Conservation (phyloP, 2,888 invertebrate genomes). For the Callinectes sapidus region DNA sequence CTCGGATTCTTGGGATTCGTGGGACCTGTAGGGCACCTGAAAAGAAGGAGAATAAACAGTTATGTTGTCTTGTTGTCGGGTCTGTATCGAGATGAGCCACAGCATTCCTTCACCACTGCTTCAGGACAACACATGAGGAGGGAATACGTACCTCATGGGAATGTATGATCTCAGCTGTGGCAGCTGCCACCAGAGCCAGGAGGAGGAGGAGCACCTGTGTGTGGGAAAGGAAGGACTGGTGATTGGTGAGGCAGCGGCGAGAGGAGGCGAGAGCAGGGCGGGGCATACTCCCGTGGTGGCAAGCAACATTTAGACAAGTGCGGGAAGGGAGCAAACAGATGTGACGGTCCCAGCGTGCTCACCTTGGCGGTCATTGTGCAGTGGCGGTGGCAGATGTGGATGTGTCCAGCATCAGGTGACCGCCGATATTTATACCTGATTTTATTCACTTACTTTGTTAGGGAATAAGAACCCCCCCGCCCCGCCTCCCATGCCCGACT, state of each 20-base stretch:
- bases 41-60: neutral
- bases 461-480: neutral
- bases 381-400: slow-evolving; percentile 11
- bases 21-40: neutral
- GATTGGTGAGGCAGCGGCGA: neutral
- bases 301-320: neutral
- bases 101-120: neutral
- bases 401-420: slow-evolving; percentile 18
- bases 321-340: neutral
- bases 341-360: neutral
- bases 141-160: neutral
- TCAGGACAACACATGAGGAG: neutral
- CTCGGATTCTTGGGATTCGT: neutral
- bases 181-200: slow-evolving; percentile 25
- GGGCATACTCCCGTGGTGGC: neutral
- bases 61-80: neutral
- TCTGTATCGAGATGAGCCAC: neutral
- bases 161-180: neutral
- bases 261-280: neutral
- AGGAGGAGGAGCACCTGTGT: slow-evolving; percentile 7
- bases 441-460: slow-evolving; percentile 9
- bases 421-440: slow-evolving; percentile 23
- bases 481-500: neutral
- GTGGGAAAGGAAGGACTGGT: neutral
- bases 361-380: slow-evolving; percentile 35